Base-by-base conservation (phyloP, 2,888 invertebrate genomes). In the Lottia gigantea region DNA sequence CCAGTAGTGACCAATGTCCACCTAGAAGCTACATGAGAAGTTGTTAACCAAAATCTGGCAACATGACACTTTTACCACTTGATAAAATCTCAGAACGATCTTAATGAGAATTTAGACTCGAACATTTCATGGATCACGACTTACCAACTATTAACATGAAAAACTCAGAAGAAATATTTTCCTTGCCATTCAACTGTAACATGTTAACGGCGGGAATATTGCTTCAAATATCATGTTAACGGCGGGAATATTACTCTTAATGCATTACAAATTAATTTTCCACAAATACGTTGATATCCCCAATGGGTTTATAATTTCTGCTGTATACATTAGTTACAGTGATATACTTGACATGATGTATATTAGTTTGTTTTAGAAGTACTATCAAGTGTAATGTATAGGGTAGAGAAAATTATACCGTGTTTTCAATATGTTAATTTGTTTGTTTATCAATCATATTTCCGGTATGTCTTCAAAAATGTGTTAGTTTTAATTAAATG, bases 41-140 rank as follows among this genome's bases (percentile, higher is more conserved):
- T 40, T 40, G 40, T 55, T 55, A 55, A 55, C 19, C 19, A 55
- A 19, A 55, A 14, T 23, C 19, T 55, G 55, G 55, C 55, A 55
- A 55, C 23, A 19, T 55, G 55, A 55, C 55, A 55, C 55, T 55
- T 55, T 55, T 55, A 55, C 14, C 55, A 55, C 55, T 19, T 55
- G 55, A 55, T 55, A 55, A 23, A 19, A 55, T 55, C 55, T 55
- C 55, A 23, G 23, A 55, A 55, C 55, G 23, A 23, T 14, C 23
- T 23, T 19, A 19, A 23, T 55, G 55, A 55, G 19, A 55, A 23
- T 19, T 55, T 55, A 55, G 55, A 23, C 23, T 19, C 55, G 19
- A 55, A 55, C 55, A 23, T 19, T 19, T 55, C 55, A 55, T 55
- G 55, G 55, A 55, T 55, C 55, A 55, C 15, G 14, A 23, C 55